Evolutionary conservation across 2,113 vertebrate species (phyloP).

Genomic region (Nesoenas mayeri): DNA sequence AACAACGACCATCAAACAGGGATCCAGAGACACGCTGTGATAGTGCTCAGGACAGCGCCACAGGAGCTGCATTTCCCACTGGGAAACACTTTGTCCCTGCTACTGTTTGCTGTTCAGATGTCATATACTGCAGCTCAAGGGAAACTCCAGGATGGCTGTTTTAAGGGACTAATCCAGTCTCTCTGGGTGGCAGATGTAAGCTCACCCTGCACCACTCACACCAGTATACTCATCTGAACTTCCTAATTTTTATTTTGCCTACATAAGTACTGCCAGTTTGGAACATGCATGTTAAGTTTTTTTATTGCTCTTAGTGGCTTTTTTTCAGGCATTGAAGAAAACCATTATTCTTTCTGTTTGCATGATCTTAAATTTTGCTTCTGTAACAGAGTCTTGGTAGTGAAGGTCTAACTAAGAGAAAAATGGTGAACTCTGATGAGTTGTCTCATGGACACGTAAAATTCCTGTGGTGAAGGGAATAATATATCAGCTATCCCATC

Average conservation of each 20-base stretch:
- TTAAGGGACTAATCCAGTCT: background rate
- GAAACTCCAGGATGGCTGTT: background rate
- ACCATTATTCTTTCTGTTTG: background rate
- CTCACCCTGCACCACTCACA: background rate
- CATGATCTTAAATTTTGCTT: background rate
- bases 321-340: background rate
- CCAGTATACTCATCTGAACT: background rate
- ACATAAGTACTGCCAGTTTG: no score
- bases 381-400: background rate
- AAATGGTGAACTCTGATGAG: background rate
- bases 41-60: background rate
- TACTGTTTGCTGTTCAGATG: background rate
- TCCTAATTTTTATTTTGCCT: background rate
- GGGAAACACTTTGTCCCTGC: background rate
- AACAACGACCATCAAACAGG: background rate
- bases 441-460: background rate
- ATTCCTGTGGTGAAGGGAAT: background rate
- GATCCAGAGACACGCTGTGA: fast-evolving
- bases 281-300: no score
- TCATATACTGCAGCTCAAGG: background rate
- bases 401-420: background rate
- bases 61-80: background rate
- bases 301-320: background rate
- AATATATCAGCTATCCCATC: background rate
- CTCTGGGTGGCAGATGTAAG: background rate